Evolutionary conservation across 2,113 vertebrate species (phyloP).

Genomic region (Anser brachyrhynchus): DNA sequence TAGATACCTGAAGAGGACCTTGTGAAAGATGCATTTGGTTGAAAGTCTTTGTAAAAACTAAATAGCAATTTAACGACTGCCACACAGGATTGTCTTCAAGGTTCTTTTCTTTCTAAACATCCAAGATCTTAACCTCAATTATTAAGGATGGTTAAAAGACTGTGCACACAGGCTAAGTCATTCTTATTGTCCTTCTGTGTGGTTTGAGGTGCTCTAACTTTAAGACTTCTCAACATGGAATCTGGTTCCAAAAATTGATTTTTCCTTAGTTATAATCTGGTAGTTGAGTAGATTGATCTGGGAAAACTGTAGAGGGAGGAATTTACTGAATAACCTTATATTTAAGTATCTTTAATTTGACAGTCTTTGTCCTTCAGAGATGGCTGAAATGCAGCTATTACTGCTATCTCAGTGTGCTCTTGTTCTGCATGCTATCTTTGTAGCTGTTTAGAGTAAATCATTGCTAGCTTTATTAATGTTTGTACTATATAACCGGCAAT

Average conservation of each 20-base stretch:
- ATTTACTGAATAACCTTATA: neutral
- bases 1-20: neutral
- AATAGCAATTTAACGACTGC: neutral
- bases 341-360: neutral
- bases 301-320: neutral
- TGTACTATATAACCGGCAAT: neutral
- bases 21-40: neutral
- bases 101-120: neutral
- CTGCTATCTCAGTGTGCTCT: neutral
- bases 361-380: neutral
- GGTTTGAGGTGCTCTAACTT: neutral
- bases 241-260: neutral
- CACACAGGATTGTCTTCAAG: neutral
- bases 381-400: neutral
- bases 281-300: neutral
- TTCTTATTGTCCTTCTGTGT: neutral
- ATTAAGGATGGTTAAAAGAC: no score
- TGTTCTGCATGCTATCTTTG: neutral
- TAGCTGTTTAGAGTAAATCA: accelerated
- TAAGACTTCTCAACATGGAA: neutral
- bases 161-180: neutral
- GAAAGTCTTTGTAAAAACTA: neutral
- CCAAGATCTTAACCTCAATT: neutral
- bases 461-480: neutral
- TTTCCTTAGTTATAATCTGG: neutral